Percentiles rank a stretch among this genome's conserved stretches.
Conservation (phyloP, 2,888 invertebrate genomes). For the Abrostola tripartita region DNA sequence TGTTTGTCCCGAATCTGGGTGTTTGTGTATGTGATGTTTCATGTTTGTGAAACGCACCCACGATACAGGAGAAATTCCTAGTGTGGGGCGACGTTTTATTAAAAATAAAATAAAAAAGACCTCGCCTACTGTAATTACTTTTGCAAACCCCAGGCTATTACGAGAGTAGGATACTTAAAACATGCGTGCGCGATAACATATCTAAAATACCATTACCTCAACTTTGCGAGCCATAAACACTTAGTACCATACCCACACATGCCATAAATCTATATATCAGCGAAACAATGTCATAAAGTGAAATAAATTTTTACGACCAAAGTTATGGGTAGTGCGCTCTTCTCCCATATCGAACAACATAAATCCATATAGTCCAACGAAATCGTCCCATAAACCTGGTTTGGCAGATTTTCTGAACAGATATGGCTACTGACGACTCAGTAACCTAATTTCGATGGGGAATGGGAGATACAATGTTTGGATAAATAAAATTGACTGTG, state of each 20-base stretch:
- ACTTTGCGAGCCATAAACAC: slow-evolving; percentile 24
- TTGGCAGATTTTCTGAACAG: slow-evolving; percentile 57
- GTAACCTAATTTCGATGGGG: slow-evolving; percentile 62
- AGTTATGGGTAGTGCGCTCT: slow-evolving; percentile 58
- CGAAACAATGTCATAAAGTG: slow-evolving; percentile 45
- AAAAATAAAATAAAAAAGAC: too few relatives aligned
- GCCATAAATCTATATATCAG: slow-evolving; percentile 58
- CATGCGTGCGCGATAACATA: neutral
- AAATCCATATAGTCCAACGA: slow-evolving; percentile 55
- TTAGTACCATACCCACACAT: slow-evolving; percentile 35
- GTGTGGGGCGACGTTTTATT: too few relatives aligned
- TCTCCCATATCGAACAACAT: slow-evolving; percentile 47
- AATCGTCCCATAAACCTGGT: slow-evolving; percentile 65
- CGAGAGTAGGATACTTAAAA: too few relatives aligned
- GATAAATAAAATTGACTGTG: slow-evolving; percentile 43
- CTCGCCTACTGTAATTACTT: too few relatives aligned
- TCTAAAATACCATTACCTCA: neutral
- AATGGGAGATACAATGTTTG: slow-evolving; percentile 43
- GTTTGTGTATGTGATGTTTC: too few relatives aligned
- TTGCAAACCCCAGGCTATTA: too few relatives aligned
- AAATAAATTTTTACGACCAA: slow-evolving; percentile 62
- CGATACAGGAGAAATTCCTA: too few relatives aligned
- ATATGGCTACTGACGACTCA: slow-evolving; percentile 56
- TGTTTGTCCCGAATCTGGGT: too few relatives aligned
- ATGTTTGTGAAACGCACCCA: too few relatives aligned